Percentiles rank a stretch among this genome's conserved stretches.
Evolutionary conservation across 2,888 invertebrate genomes (phyloP).

Genomic region (Agrochola macilenta): DNA sequence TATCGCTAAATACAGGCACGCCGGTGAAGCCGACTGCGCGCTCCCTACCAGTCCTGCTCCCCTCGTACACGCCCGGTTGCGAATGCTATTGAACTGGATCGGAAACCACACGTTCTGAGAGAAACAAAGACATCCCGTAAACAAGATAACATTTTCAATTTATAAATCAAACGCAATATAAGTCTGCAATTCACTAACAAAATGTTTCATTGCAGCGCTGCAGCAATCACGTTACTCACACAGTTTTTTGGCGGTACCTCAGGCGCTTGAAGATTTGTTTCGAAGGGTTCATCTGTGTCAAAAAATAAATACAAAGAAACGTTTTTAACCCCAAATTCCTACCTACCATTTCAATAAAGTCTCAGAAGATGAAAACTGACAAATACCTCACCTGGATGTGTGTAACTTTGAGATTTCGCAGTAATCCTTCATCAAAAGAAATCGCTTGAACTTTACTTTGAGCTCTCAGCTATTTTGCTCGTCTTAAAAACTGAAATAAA

Average conservation of each 20-base stretch:
- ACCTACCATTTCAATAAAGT: slow-evolving; percentile 7
- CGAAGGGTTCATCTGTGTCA: not conserved
- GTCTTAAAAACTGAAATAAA: slow-evolving; percentile 29
- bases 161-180: slow-evolving; percentile 37
- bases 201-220: slow-evolving; percentile 3
- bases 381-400: slow-evolving; percentile 9
- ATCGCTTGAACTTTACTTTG: slow-evolving; percentile 26
- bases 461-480: not conserved
- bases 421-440: slow-evolving; percentile 26
- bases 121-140: slow-evolving; percentile 54
- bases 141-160: slow-evolving; percentile 58
- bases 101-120: slow-evolving; percentile 59
- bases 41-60: slow-evolving; percentile 54
- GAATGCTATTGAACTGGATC: slow-evolving; percentile 63
- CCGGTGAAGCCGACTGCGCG: slow-evolving; percentile 39
- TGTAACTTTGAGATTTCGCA: slow-evolving; percentile 26
- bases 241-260: not conserved
- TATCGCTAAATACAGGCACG: slow-evolving; percentile 48
- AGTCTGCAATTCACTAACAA: slow-evolving; percentile 9
- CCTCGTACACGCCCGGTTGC: slow-evolving; percentile 59
- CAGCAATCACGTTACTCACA: not conserved
- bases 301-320: slow-evolving; percentile 23
- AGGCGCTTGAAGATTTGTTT: not conserved
- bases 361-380: not conserved
- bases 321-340: not conserved